These are phyloP conservation scores for Periophthalmus magnuspinnatus DNA, from an alignment of 2,797 vertebrate species.

Conservation along the genomic window DNA sequence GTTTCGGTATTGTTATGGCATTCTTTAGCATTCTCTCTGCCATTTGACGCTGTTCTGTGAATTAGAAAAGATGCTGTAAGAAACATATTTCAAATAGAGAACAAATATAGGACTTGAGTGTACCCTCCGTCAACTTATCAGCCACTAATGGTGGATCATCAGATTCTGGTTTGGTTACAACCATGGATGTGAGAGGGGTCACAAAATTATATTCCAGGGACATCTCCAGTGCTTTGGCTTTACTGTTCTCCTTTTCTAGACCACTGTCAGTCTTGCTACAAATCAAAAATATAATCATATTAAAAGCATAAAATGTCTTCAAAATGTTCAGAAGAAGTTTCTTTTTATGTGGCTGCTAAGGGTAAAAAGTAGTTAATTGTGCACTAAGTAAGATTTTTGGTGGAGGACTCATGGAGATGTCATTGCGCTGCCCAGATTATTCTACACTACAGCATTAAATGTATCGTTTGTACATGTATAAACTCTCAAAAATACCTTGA, in stretches of 20 bases:
- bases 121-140: constrained; percentile 89
- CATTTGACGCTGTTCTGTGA: constrained; percentile 59
- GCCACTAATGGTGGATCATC: constrained; percentile 72
- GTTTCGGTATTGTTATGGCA: too few species aligned
- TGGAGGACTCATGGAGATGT: too few species aligned
- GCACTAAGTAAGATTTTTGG: too few species aligned
- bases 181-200: constrained; percentile 94
- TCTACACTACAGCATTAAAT: too few species aligned
- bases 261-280: constrained; percentile 76
- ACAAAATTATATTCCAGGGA: constrained; percentile 92
- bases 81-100: neutral
- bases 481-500: neutral
- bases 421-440: too few species aligned
- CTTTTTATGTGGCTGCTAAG: neutral
- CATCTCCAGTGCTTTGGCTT: constrained; percentile 83
- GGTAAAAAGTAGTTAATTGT: neutral
- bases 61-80: constrained; percentile 9
- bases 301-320: neutral
- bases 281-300: neutral
- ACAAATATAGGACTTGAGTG: neutral
- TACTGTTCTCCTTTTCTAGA: constrained; percentile 81
- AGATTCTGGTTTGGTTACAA: constrained; percentile 90
- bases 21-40: too few species aligned
- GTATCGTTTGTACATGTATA: too few species aligned
- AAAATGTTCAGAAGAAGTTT: neutral